Evolutionary conservation across 2,797 vertebrate species (phyloP).

Genomic region (Coluber constrictor): DNA sequence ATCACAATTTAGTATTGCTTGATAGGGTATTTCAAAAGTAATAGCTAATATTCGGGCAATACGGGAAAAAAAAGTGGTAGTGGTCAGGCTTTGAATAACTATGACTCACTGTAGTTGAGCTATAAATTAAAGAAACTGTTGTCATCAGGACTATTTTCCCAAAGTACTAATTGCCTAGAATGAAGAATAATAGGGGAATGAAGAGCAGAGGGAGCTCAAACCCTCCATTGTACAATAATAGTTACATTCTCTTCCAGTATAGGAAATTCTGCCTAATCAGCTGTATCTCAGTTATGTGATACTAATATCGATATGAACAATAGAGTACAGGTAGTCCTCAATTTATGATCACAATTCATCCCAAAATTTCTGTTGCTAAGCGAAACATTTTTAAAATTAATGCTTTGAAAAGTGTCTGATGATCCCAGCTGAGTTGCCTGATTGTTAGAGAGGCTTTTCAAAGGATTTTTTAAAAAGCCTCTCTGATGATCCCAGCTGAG

Average conservation of each 20-base stretch:
- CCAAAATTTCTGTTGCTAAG: background rate
- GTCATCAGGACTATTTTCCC: constrained; percentile 2
- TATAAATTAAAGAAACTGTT: constrained; percentile 21
- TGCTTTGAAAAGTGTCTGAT: too few species aligned
- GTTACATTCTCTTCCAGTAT: background rate
- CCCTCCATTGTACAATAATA: background rate
- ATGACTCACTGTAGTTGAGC: background rate
- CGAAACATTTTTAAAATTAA: background rate
- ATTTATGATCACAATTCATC: background rate
- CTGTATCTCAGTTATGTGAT: background rate
- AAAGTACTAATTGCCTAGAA: constrained; percentile 23
- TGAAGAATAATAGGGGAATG: constrained; percentile 9
- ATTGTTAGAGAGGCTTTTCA: too few species aligned
- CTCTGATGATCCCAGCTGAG: too few species aligned
- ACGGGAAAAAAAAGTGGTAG: background rate
- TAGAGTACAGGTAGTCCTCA: background rate
- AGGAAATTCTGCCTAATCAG: background rate
- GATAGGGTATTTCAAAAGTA: constrained; percentile 36
- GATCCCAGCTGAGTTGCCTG: too few species aligned
- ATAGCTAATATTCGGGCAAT: constrained; percentile 29
- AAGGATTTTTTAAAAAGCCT: too few species aligned
- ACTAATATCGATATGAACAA: background rate
- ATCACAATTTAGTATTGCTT: constrained; percentile 6
- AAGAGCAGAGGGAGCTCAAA: background rate
- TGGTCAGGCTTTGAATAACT: constrained; percentile 8